Percentiles rank a stretch among this genome's conserved stretches.
Evolutionary conservation across 2,888 invertebrate genomes (phyloP).

Genomic region (Perizoma flavofasciatum): DNA sequence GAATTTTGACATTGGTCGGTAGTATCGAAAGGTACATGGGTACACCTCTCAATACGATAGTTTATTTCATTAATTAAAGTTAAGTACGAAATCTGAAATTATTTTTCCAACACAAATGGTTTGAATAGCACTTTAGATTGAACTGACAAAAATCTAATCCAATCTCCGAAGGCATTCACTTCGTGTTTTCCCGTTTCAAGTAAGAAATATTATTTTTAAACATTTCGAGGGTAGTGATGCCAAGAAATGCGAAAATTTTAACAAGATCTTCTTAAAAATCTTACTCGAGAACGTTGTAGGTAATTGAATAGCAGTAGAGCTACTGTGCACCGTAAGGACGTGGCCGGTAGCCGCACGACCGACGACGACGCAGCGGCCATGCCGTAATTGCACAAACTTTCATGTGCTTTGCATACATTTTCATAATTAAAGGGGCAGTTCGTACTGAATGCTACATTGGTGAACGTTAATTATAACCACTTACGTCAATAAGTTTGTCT

Average conservation of each 20-base stretch:
- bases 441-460: conserved; percentile 69
- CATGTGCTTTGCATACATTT: conserved; percentile 82
- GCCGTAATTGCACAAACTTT: conserved; percentile 81
- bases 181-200: conserved; percentile 15
- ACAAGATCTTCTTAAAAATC: conserved; percentile 65
- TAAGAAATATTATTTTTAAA: conserved; percentile 28
- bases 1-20: too few species aligned
- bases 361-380: conserved; percentile 48
- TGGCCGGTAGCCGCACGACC: conserved; percentile 63
- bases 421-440: conserved; percentile 81
- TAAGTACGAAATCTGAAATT: background rate
- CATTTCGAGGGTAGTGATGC: conserved; percentile 29
- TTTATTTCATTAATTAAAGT: too few species aligned
- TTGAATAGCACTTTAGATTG: conserved; percentile 25
- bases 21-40: too few species aligned
- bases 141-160: conserved; percentile 24
- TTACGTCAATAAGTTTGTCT: conserved; percentile 58
- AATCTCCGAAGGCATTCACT: conserved; percentile 15
- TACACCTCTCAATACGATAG: too few species aligned
- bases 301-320: conserved; percentile 77
- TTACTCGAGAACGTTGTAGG: conserved; percentile 56
- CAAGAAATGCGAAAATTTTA: conserved; percentile 46
- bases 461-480: conserved; percentile 67
- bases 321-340: conserved; percentile 67
- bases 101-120: conserved; percentile 17